Conservation (phyloP, 2,797 vertebrate species). For the Astyanax mexicanus region DNA sequence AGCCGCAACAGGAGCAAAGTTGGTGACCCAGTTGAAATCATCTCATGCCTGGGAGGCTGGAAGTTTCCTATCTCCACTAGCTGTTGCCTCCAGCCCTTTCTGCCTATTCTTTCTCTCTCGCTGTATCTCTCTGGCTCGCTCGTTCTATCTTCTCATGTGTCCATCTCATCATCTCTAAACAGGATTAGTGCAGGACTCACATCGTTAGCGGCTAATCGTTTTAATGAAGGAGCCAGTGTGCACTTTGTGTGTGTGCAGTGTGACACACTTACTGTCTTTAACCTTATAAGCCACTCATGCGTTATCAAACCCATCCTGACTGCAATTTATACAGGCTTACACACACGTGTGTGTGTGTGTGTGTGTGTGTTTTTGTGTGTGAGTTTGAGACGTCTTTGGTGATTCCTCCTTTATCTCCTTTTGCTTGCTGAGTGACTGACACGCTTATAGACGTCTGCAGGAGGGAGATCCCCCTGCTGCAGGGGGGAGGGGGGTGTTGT, state of each 20-base stretch:
- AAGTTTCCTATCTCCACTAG: background rate
- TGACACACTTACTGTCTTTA: background rate
- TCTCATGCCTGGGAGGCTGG: background rate
- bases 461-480: background rate
- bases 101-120: no score
- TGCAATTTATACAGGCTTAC: background rate
- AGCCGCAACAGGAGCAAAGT: no score
- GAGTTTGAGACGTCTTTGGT: slow-evolving; percentile 16
- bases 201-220: slow-evolving; percentile 71
- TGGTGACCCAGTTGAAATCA: background rate
- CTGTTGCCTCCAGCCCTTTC: background rate
- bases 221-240: slow-evolving; percentile 61
- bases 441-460: background rate
- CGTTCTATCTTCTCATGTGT: background rate
- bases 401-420: slow-evolving; percentile 9
- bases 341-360: background rate
- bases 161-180: slow-evolving; percentile 57
- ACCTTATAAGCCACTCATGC: background rate
- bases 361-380: background rate
- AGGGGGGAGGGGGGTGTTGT: background rate
- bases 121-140: background rate
- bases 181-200: slow-evolving; percentile 66
- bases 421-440: background rate
- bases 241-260: slow-evolving; percentile 7
- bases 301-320: background rate